Percentiles rank a stretch among this genome's conserved stretches.
Conservation (phyloP, 2,888 invertebrate species). For the Ophioninae sp. region DNA sequence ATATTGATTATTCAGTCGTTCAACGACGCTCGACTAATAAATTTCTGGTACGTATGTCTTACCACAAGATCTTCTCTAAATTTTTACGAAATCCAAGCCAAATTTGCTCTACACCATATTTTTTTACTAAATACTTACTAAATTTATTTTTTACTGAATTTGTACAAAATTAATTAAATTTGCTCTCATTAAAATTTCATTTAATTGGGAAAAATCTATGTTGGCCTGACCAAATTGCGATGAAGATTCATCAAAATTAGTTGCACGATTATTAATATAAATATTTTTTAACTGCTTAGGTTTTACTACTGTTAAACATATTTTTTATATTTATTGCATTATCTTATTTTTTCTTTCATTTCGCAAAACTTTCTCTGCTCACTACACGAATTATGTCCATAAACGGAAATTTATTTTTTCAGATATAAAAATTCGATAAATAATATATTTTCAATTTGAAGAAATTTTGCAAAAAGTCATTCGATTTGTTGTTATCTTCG, state of each 20-base stretch:
- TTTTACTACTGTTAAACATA: too few species aligned
- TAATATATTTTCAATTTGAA: neutral
- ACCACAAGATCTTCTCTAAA: neutral
- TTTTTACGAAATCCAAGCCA: too few species aligned
- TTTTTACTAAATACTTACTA: too few species aligned
- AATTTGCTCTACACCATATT: too few species aligned
- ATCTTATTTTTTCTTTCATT: neutral
- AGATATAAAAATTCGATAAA: neutral
- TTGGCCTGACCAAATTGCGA: neutral
- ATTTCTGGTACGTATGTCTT: neutral
- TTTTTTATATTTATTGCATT: neutral
- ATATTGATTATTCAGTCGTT: constrained; percentile 23
- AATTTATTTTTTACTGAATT: too few species aligned
- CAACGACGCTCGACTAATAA: constrained; percentile 26
- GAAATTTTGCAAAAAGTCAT: neutral
- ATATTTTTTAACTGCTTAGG: too few species aligned
- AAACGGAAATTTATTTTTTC: neutral
- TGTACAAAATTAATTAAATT: too few species aligned
- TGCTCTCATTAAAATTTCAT: neutral
- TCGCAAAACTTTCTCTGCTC: neutral
- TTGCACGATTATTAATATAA: too few species aligned
- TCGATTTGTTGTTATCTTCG: neutral
- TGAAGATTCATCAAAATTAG: neutral
- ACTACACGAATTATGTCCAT: neutral
- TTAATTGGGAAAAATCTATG: neutral